phyloP scores from a whole-genome alignment of 2,797 vertebrate species.

The Echeneis naucrates region DNA sequence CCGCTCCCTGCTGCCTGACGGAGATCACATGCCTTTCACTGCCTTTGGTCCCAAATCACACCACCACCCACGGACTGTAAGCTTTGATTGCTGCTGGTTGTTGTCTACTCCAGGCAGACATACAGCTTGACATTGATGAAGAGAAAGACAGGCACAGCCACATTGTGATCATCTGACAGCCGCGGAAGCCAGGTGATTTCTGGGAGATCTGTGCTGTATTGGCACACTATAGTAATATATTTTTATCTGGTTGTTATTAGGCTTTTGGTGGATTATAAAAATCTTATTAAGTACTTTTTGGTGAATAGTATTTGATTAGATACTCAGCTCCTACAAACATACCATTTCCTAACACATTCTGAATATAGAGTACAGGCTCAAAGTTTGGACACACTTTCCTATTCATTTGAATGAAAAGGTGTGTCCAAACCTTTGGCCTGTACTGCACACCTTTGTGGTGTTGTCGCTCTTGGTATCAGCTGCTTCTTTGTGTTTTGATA shows the following conservation, averaged over 20 bases:
- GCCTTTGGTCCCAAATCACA: constrained; percentile 43
- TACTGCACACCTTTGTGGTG: constrained; percentile 21
- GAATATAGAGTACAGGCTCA: no score
- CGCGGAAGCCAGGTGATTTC: not conserved
- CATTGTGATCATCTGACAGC: constrained; percentile 13
- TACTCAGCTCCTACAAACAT: constrained; percentile 6
- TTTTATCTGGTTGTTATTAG: constrained; percentile 5
- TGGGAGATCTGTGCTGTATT: not conserved
- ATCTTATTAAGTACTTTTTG: not conserved
- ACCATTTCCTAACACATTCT: not conserved
- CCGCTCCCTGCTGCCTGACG: constrained; percentile 38
- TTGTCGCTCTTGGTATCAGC: constrained; percentile 30
- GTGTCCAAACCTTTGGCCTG: no score
- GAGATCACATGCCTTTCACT: constrained; percentile 45
- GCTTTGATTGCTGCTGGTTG: constrained; percentile 20
- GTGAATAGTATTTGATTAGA: constrained; percentile 7
- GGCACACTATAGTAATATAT: not conserved
- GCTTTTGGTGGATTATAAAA: not conserved
- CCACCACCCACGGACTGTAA: constrained; percentile 21
- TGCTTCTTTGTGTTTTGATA: constrained; percentile 38
- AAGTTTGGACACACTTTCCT: no score
- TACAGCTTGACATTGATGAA: constrained; percentile 11
- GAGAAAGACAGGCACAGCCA: not conserved
- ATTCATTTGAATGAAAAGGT: no score
- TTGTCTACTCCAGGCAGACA: constrained; percentile 3